Evolutionary conservation across 2,888 invertebrate species (phyloP), one percentile per base, ranked within the genome.

Genomic region (Chymomyza procnemis): DNA sequence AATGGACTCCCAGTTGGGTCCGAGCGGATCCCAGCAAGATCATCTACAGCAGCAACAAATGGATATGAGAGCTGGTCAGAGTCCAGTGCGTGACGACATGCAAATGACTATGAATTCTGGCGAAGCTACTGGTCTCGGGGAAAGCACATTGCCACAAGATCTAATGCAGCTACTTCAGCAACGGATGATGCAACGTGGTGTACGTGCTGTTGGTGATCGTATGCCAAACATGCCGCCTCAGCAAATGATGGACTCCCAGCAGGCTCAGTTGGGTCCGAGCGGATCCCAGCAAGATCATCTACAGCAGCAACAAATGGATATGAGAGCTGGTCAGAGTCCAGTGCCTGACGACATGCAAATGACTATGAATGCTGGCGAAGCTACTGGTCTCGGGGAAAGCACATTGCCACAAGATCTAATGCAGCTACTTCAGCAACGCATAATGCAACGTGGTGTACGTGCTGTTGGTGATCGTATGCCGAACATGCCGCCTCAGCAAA

Each of bases 371-470:
- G 61, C 72, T 0, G 73, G 60, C 59, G 81, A 79, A 21, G 79
- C 85, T 0, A 64, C 81, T 4, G 76, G 81, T 0, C 57, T 81
- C 4, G 80, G 85, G 81, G 87, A 80, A 57, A 78, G 84, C 46
- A 80, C 85, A 78, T 79, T 79, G 4, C 88, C 83, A 3, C 89
- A 86, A 14, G 88, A 88, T 30, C 87, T 85, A 55, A 73, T 88
- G 75, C 78, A 84, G 16, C 80, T 75, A 60, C 86, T 79, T 52
- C 67, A 75, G 18, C 77, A 79, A 9, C 85, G 88, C 72, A 76
- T 82, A 69, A 69, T 79, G 80, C 77, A 76, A 58, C 67, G 69
- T 2, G 76, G 69, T 6, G 73, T 73, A 14, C 79, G 76, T 12
- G 67, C 14, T 34, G 26, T 69, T 26, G 66, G 66, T 18, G 54